These are phyloP conservation scores for Rhincodon typus DNA, from an alignment of 2,797 vertebrate genomes.

Conservation along the genomic window DNA sequence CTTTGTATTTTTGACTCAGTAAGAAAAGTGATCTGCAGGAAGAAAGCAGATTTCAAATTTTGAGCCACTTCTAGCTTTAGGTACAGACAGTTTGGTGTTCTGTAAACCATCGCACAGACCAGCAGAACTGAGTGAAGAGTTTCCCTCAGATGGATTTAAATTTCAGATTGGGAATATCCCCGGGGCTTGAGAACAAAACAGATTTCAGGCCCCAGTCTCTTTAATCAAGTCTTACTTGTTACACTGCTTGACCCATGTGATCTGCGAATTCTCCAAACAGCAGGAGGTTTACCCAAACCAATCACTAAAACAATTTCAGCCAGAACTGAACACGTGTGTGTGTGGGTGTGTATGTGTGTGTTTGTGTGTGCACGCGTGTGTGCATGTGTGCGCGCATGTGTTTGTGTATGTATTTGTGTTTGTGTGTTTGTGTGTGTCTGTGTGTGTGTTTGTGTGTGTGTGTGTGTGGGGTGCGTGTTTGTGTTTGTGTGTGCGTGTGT, in stretches of 20 bases:
- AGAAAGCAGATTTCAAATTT: background rate
- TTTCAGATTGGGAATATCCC: background rate
- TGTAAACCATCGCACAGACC: background rate
- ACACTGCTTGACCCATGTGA: background rate
- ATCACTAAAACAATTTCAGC: background rate
- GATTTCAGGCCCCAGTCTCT: background rate
- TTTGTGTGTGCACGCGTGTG: background rate
- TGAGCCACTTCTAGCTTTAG: background rate
- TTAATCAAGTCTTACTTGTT: background rate
- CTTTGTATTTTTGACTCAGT: background rate
- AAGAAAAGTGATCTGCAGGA: background rate
- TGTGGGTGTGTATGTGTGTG: background rate
- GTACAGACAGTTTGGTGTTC: background rate
- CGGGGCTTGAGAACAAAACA: background rate
- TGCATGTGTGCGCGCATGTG: rapidly evolving
- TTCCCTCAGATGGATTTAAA: background rate
- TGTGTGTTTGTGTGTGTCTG: background rate
- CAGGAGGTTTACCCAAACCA: background rate
- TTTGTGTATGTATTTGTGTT: background rate
- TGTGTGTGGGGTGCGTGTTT: too few relatives aligned
- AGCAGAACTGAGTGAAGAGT: background rate
- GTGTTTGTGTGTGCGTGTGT: too few relatives aligned
- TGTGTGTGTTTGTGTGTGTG: background rate
- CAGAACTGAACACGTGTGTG: background rate
- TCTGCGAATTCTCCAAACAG: background rate